Evolutionary conservation across 2,113 vertebrate species (phyloP), one percentile per base, ranked within the genome.

Genomic region (Triplophysa rosa): DNA sequence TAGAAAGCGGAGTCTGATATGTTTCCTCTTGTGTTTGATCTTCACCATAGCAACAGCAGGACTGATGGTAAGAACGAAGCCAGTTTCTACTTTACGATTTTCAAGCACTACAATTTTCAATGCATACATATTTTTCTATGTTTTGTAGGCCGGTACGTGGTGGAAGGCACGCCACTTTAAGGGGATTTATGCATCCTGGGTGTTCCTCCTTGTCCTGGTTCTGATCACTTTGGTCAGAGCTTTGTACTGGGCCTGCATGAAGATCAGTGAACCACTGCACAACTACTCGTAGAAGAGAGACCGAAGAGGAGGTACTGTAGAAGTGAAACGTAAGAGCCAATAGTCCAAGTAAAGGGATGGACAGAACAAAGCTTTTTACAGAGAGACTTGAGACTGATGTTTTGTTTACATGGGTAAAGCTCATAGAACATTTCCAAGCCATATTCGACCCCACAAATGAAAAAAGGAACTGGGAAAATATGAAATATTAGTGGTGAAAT

Each of bases 1-100:
- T 19, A 89, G 94, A 83, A 95, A 93, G 86, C 88, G 92, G 89
- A 94, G 94, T 87, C 67, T 94, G 67, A 88, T 93, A 83, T 96
- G 94, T 67, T 93, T 95, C 83, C 68, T 95, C 82, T 80, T 95
- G 81, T 95, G 94, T 33, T 58, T 95, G 2, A 77, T 94, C 10
- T 81, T 94, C 67, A 88, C 81, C 1, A 84, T 87, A 52, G 88
- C 92, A 81, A 91, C 94, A 0, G 91, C 91, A 7, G 95, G 95
- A 80, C 90, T 95, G 23, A 84, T 95, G 84, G 95, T 96, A 85
- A 89, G 42, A 61, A 67, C 21, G 29, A 70, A 42, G 70, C 9
- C 76, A 17, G 23, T 37, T 54, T 67, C 37, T 17, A 67, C 21
- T 42, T 33, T 26, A 37, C 19, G 23, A 42, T 68, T n/a, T n/a